A percentile compares a stretch with the other conserved stretches of the same genome.
These are phyloP conservation scores for Leptoteleia sp. DNA, from an alignment of 1,140 invertebrate species.

Conservation along the genomic window DNA sequence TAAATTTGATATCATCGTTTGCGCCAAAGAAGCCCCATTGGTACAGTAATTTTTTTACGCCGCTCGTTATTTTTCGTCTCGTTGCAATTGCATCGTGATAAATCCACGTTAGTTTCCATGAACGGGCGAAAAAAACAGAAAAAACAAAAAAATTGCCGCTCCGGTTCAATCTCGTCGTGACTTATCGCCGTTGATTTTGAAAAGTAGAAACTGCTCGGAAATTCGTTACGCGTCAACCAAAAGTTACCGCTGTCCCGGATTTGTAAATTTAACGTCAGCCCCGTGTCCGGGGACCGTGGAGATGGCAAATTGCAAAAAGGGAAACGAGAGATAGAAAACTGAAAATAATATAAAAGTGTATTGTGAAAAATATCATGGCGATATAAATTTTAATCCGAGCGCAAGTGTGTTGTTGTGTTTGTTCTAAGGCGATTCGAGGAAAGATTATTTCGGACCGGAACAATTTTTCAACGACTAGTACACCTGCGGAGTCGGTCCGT, in stretches of 20 bases:
- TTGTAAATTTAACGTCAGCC: slow-evolving; percentile 7
- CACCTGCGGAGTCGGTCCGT: slow-evolving; percentile 48
- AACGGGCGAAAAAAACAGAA: no score
- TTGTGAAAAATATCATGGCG: slow-evolving; percentile 9
- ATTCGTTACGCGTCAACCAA: slow-evolving; percentile 5
- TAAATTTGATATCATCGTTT: slow-evolving; percentile 49
- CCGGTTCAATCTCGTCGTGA: slow-evolving; percentile 2
- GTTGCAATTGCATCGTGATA: slow-evolving; percentile 15
- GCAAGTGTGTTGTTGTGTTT: slow-evolving; percentile 1
- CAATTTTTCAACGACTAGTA: slow-evolving; percentile 60
- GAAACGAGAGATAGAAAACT: no score
- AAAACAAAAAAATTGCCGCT: neutral
- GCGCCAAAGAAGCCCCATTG: slow-evolving; percentile 9
- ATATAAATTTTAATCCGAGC: slow-evolving; percentile 21
- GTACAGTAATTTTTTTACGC: slow-evolving; percentile 10
- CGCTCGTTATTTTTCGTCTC: slow-evolving; percentile 14
- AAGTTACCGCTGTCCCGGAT: slow-evolving; percentile 11
- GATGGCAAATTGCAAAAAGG: no score
- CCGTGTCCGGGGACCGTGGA: no score
- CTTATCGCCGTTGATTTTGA: slow-evolving; percentile 24
- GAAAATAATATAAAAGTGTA: neutral
- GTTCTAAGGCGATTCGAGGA: slow-evolving; percentile 9
- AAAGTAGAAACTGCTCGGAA: slow-evolving; percentile 10
- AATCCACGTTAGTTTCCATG: neutral
- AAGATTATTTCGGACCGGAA: slow-evolving; percentile 37